Conservation (phyloP, 2,113 vertebrate genomes). For the Amphiprion ocellaris region DNA sequence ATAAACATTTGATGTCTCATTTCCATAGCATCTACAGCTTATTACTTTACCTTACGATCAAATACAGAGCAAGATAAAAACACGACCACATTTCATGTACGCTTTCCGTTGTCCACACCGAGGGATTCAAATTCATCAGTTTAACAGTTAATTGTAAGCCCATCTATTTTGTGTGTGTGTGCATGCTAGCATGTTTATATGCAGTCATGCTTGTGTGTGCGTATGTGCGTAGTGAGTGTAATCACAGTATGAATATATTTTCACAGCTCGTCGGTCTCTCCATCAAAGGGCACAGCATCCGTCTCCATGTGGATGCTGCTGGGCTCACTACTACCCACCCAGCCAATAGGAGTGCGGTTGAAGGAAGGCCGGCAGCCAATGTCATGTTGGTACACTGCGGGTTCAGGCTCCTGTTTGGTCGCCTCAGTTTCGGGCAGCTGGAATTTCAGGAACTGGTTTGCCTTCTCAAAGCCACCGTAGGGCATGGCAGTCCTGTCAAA, state of each 20-base stretch:
- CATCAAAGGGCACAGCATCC: slow-evolving; percentile 88
- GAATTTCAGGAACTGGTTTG: slow-evolving; percentile 96
- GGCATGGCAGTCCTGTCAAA: slow-evolving; percentile 90
- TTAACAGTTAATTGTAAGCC: slow-evolving; percentile 48
- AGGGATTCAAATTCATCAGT: slow-evolving; percentile 45
- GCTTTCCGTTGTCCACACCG: slow-evolving; percentile 45
- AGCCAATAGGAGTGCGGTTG: slow-evolving; percentile 98
- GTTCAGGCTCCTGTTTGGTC: slow-evolving; percentile 88
- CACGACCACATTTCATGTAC: slow-evolving; percentile 33
- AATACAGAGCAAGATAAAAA: slow-evolving; percentile 38
- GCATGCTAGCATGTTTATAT: slow-evolving; percentile 45
- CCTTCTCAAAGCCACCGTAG: slow-evolving; percentile 95
- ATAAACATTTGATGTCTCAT: slow-evolving; percentile 39
- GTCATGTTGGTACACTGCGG: slow-evolving; percentile 90
- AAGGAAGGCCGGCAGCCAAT: slow-evolving; percentile 93
- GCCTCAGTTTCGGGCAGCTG: slow-evolving; percentile 93
- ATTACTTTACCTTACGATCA: slow-evolving; percentile 35
- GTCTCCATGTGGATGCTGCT: slow-evolving; percentile 89
- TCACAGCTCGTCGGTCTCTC: slow-evolving; percentile 98
- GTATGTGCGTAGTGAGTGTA: slow-evolving; percentile 39
- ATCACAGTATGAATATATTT: slow-evolving; percentile 60
- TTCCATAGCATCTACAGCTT: slow-evolving; percentile 22
- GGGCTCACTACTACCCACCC: slow-evolving; percentile 91
- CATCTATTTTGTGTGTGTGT: slow-evolving; percentile 22
- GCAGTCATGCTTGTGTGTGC: slow-evolving; percentile 44